Percentiles rank a stretch among this genome's conserved stretches.
phyloP scores from a whole-genome alignment of 2,888 invertebrate species.

The Sycophila texana region DNA sequence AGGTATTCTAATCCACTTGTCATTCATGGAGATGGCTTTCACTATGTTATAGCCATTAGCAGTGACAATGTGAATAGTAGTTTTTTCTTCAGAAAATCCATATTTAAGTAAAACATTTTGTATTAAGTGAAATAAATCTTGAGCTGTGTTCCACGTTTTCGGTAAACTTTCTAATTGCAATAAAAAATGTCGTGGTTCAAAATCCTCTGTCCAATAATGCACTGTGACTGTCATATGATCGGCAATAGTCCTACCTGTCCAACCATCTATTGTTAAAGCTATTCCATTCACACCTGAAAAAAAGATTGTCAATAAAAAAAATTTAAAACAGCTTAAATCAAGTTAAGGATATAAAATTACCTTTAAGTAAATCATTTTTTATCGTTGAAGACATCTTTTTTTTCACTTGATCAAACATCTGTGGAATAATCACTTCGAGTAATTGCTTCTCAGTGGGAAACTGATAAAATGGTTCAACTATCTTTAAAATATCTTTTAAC shows the following conservation, averaged over 20 bases:
- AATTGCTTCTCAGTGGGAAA: constrained; percentile 55
- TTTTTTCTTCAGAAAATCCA: constrained; percentile 48
- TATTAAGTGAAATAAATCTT: constrained; percentile 55
- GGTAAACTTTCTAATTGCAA: constrained; percentile 55
- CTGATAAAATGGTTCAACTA: constrained; percentile 52
- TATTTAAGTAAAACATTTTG: constrained; percentile 55
- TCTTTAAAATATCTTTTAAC: constrained; percentile 36
- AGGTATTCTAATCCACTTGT: constrained; percentile 54
- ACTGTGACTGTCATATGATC: constrained; percentile 55
- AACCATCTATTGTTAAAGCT: constrained; percentile 56
- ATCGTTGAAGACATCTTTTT: constrained; percentile 44
- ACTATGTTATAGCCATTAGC: constrained; percentile 54
- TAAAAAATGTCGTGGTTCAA: constrained; percentile 49
- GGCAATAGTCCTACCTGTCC: constrained; percentile 52
- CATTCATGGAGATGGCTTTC: constrained; percentile 51
- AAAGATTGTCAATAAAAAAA: background rate
- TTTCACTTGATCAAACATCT: constrained; percentile 56
- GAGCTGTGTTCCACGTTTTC: constrained; percentile 54
- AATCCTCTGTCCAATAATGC: constrained; percentile 55
- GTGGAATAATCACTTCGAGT: constrained; percentile 52
- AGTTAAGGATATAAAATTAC: constrained; percentile 31
- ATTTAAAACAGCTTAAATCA: background rate
- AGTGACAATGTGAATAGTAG: constrained; percentile 49
- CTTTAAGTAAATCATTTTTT: constrained; percentile 50
- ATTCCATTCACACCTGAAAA: constrained; percentile 46